phyloP scores from a whole-genome alignment of 2,797 vertebrate genomes.

The Pagetopsis macropterus region DNA sequence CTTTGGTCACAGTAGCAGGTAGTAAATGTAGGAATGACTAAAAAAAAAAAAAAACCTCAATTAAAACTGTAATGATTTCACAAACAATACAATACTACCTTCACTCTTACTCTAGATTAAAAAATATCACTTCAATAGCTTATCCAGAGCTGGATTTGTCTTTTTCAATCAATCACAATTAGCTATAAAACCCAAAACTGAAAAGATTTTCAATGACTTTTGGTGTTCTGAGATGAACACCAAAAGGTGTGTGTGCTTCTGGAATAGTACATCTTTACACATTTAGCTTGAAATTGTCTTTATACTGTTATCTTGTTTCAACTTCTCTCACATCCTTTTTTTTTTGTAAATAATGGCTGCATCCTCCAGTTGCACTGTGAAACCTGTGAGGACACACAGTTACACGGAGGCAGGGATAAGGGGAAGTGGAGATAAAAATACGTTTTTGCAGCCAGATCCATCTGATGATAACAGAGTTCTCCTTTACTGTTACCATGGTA shows the following conservation, averaged over 20 bases:
- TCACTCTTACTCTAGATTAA: background rate
- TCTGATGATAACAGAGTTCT: slow-evolving; percentile 68
- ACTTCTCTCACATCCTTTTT: slow-evolving; percentile 15
- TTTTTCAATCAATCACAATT: background rate
- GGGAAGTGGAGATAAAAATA: slow-evolving; percentile 80
- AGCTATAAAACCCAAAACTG: too few species aligned
- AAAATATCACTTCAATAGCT: background rate
- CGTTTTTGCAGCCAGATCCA: slow-evolving; percentile 63
- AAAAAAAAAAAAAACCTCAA: background rate
- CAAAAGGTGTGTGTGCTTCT: too few species aligned
- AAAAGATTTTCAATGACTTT: too few species aligned
- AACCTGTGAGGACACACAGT: slow-evolving; percentile 58
- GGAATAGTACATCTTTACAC: background rate
- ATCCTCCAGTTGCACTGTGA: slow-evolving; percentile 45
- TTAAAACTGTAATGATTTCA: background rate
- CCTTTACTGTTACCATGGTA: slow-evolving; percentile 72
- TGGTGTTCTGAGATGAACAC: too few species aligned
- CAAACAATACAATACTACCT: background rate
- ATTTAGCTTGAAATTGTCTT: slow-evolving; percentile 8
- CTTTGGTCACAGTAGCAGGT: too few species aligned
- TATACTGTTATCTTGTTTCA: slow-evolving; percentile 17
- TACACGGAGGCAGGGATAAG: slow-evolving; percentile 55
- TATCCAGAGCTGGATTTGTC: background rate
- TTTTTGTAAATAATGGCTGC: slow-evolving; percentile 18
- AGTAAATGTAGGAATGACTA: too few species aligned